Conservation (phyloP, 2,797 vertebrate genomes). For the Oceanodroma leucorhoa region DNA sequence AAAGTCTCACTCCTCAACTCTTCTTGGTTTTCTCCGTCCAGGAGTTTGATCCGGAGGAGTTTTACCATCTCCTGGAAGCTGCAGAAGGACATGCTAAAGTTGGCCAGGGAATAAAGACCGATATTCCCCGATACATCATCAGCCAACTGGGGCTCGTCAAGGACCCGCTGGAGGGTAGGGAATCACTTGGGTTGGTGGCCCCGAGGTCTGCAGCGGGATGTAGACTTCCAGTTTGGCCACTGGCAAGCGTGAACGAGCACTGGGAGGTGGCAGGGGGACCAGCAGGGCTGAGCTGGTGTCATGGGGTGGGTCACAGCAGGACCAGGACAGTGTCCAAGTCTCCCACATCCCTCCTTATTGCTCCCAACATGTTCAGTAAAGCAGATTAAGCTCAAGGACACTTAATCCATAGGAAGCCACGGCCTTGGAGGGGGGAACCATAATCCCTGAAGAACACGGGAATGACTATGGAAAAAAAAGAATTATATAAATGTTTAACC, state of each 20-base stretch:
- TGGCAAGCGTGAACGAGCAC: accelerated
- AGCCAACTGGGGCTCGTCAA: conserved; percentile 91
- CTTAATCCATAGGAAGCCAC: conserved; percentile 17
- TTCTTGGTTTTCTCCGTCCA: conserved; percentile 11
- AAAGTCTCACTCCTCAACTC: not conserved
- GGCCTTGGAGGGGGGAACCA: not conserved
- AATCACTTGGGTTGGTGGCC: not conserved
- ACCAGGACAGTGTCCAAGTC: not conserved
- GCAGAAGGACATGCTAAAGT: conserved; percentile 95
- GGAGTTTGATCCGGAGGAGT: conserved; percentile 97
- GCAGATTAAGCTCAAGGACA: conserved; percentile 59
- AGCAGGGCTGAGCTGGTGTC: not conserved
- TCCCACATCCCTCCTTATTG: conserved; percentile 2
- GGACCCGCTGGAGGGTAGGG: conserved; percentile 88
- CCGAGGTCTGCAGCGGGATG: not conserved
- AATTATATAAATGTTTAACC: conserved; percentile 51
- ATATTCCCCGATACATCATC: conserved; percentile 95
- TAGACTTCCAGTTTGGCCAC: not conserved
- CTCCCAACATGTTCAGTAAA: conserved; percentile 2
- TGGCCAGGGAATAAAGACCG: conserved; percentile 91
- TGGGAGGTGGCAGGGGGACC: not conserved
- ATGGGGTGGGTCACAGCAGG: not conserved
- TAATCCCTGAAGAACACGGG: conserved; percentile 16
- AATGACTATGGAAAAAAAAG: conserved; percentile 17
- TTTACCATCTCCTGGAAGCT: conserved; percentile 94